Base-by-base conservation (phyloP, 2,888 invertebrate genomes). In the Apamea epomidion region DNA sequence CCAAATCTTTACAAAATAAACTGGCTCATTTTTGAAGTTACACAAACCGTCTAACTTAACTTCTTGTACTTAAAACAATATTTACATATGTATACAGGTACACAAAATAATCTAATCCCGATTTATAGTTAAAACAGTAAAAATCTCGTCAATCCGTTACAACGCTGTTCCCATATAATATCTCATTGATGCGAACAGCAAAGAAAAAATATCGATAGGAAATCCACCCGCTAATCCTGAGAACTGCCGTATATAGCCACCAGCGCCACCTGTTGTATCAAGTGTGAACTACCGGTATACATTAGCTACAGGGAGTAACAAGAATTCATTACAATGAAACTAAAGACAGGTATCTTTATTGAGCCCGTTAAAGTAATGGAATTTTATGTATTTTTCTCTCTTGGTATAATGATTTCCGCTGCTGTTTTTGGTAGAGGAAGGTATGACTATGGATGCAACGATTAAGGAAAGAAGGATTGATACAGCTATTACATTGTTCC, bases 201-300 rank as follows among this genome's bases (percentile, higher is more conserved):
- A 77, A 74, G 65, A 80, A 87, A 87, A 87, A 84, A 69, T 74
- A 51, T 48, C 75, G 48, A 83, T 79, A 79, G 89, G 87, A 87
- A 88, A 72, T 73, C 58, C 18, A 72, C 54, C 89, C 81, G 84
- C 74, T 88, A 81, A 78, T 87, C 79, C 87, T 74, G 16, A 72
- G 87, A 87, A 87, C 65, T 67, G 42, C 76, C 74, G 21, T 80
- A 74, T 70, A 75, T 64, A 73, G 84, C 60, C n/a, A 64, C 12
- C 74, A 74, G 67, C 87, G 89, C 79, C 87, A 87, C 87, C 89
- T 87, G 84, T 87, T 77, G 81, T 64, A 72, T 42, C 60, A 64
- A 76, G 79, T 81, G 89, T 81, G 84, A 88, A 87, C 89, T 87
- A 88, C 67, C 69, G 71, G 80, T 76, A 76, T n/a, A 68, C 60